Evolutionary conservation across 1,140 invertebrate genomes (phyloP), one percentile per base, ranked within the genome.

Genomic region (Zaprionus lachaisei): DNA sequence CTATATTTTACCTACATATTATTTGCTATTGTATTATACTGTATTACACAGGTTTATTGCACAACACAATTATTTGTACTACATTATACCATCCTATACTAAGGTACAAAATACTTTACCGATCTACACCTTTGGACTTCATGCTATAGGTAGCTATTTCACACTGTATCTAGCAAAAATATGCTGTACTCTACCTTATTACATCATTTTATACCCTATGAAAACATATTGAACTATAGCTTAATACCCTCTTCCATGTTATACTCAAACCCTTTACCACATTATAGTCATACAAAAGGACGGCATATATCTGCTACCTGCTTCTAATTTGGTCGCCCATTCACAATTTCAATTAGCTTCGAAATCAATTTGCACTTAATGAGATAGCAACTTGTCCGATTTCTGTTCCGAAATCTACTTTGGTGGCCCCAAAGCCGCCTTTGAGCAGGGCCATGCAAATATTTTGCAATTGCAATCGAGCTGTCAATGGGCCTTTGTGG

Each of bases 391-490:
- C 20, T 51, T 51, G 47, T 51, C 47, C 47, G 47, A 22, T 12
- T 14, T 49, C 47, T 17, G n/a, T 17, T 2, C 47, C 17, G 4
- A 51, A 51, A 51, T 11, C 20, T 17, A 11, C 15, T 12, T 9
- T 22, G 14, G 15, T 9, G 9, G 31, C 3, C 41, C 15, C n/a
- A 6, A 6, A 41, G 38, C 38, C 38, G 2, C 38, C 38, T n/a
- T 44, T 17, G 6, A 44, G 41, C 41, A 12, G 22, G 24, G 17
- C 34, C 41, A 60, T 12, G n/a, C 47, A 28, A 66, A 58, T 58
- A 62, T 20, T 56, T 38, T 47, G 7, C n/a, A 73, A 60, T 41
- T 54, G 31, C 57, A 62, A 68, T 62, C 20, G 68, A 67, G 47
- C 17, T 12, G n/a, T 2, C 41, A 28, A 65, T 31, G 41, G 14